Evolutionary conservation across 2,888 invertebrate genomes (phyloP), one percentile per base, ranked within the genome.

Genomic region (Clitarchus hookeri): DNA sequence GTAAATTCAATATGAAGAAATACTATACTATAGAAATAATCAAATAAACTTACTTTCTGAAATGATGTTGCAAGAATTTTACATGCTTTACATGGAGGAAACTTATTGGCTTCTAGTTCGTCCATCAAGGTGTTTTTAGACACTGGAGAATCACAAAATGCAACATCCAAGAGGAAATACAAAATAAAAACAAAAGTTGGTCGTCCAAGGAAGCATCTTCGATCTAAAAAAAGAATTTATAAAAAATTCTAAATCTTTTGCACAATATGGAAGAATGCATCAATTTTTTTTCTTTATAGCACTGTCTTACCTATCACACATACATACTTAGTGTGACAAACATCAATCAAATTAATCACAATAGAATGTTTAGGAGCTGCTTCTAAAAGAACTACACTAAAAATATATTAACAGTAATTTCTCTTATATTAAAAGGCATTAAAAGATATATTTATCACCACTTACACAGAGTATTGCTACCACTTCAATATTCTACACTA

Each of bases 41-140:
- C 2, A 13, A 48, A 23, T n/a, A 65, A 83, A 23, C 88, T 90
- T 90, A 92, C 93, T 89, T 94, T 94, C 90, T 95, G 94, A 89
- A 97, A 97, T 0, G 97, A 97, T 53, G 95, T 94, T 6, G 95
- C 93, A 85, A 97, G 94, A 88, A 94, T 90, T 90, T 94, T 95
- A 90, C 97, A 97, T 0, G 96, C 94, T 89, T 95, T 95, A 91
- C 97, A 97, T 11, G 96, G 96, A 19, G 97, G 96, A 84, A 96
- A 91, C 27, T 79, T 85, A 25, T 26, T 25, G 23, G 79, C 44
- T 80, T 85, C 44, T 25, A 79, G 8, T 25, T 25, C 11, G 6
- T 85, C 48, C n/a, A 36, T 25, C 77, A 19, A 19, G 2, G 36
- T 77, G 44, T 78, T 84, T 44, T 84, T 25, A 44, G 8, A 44